phyloP scores from a whole-genome alignment of 2,888 invertebrate species.

The Chymomyza fuscimana region DNA sequence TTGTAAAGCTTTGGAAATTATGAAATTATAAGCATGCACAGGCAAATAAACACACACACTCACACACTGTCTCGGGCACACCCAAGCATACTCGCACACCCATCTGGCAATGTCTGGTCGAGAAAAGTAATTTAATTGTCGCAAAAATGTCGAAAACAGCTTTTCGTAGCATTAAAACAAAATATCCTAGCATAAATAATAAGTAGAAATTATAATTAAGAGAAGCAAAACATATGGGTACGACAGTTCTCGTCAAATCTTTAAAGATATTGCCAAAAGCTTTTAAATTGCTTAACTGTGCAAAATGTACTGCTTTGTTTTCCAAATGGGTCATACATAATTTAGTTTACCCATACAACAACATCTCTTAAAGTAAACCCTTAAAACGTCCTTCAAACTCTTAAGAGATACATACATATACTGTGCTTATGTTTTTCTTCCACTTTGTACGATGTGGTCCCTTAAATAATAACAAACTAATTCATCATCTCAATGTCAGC shows the following conservation, averaged over 20 bases:
- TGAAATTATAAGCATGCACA: slow-evolving; percentile 65
- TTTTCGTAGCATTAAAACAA: slow-evolving; percentile 44
- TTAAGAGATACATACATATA: background rate
- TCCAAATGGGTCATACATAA: no score
- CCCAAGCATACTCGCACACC: slow-evolving; percentile 17
- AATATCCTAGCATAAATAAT: slow-evolving; percentile 53
- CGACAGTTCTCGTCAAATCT: background rate
- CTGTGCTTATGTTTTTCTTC: background rate
- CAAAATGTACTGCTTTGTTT: background rate
- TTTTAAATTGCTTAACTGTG: background rate
- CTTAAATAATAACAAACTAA: no score
- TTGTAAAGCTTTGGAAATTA: slow-evolving; percentile 64
- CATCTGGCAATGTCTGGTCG: slow-evolving; percentile 60
- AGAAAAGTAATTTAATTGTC: slow-evolving; percentile 71
- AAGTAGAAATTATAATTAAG: slow-evolving; percentile 69
- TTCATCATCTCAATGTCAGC: no score
- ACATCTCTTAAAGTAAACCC: background rate
- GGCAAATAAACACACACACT: slow-evolving; percentile 14
- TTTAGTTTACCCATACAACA: no score
- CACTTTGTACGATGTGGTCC: background rate
- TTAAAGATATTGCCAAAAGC: background rate
- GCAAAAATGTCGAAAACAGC: slow-evolving; percentile 71
- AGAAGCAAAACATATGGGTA: slow-evolving; percentile 21
- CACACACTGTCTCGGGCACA: slow-evolving; percentile 1
- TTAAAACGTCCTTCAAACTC: background rate